Evolutionary conservation across 2,113 vertebrate species (phyloP), one percentile per base, ranked within the genome.

Genomic region (Phaethon lepturus): DNA sequence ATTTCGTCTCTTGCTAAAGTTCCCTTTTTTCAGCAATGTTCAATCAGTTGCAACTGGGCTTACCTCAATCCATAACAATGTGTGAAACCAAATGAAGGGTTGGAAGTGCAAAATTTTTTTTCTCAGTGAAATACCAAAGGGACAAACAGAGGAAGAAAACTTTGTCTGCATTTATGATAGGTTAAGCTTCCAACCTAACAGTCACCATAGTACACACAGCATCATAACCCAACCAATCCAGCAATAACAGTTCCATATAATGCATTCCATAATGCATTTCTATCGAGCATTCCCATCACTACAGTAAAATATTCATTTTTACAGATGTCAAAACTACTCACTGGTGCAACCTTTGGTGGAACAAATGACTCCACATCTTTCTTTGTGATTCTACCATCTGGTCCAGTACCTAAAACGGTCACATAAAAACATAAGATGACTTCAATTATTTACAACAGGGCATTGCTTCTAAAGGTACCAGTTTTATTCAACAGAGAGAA

Each of bases 361-460:
- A 99, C 99, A 94, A 99, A 99, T 49, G 97, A 98, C 40, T 99
- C 99, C 25, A 99, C 98, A 77, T 99, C 99, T 94, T 99, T 99
- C 97, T 98, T 99, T 77, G 98, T 99, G 94, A 99, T 98, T 87
- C 99, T 99, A 44, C 99, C 99, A 67, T 99, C 99, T 77, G 99
- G 99, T 93, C 99, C 99, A 33, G 99, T 98, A 59, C 99, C 99
- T 99, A 77, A 66, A 56, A 79, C 14, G 66, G 23, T 31, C 45
- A 75, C 31, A 79, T 12, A 5, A n/a, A 80, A 90, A 88, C 0
- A 0, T 7, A 53, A 72, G 33, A 77, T 4, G 18, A n/a, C 86
- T 90, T 91, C 18, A 56, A 19, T 68, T 53, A 71, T 14, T 55
- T 38, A 20, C 76, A 80, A 53, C 35, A 42, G 1, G 14, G 50